These are phyloP conservation scores for Stegana nigrithorax DNA, from an alignment of 2,888 invertebrate species.

Conservation along the genomic window DNA sequence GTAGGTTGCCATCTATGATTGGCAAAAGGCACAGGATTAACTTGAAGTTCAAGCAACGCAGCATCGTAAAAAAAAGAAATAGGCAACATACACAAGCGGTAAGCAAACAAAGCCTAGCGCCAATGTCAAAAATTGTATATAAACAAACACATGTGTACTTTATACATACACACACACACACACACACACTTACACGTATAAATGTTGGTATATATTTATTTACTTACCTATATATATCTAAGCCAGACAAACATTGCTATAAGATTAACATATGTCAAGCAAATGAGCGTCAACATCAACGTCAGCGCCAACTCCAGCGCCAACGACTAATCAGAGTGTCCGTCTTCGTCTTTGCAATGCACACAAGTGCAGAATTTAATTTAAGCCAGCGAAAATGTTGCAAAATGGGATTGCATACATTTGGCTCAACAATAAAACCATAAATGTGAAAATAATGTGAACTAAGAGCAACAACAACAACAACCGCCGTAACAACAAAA, in stretches of 20 bases:
- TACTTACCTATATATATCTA: background rate
- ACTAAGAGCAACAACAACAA: too few species aligned
- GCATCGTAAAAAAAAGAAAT: constrained; percentile 35
- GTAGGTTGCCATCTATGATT: background rate
- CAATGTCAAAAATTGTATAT: too few species aligned
- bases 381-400: background rate
- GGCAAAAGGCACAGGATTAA: background rate
- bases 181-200: too few species aligned
- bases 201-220: background rate
- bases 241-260: background rate
- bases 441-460: constrained; percentile 45
- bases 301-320: background rate
- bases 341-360: too few species aligned
- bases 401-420: background rate
- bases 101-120: too few species aligned
- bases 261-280: background rate
- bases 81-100: constrained; percentile 18
- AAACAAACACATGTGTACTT: too few species aligned
- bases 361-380: background rate
- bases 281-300: background rate
- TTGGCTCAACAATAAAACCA: background rate
- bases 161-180: too few species aligned
- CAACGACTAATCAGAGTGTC: too few species aligned
- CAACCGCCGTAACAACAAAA: too few species aligned
- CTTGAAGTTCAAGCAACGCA: constrained; percentile 29